Evolutionary conservation across 2,888 invertebrate genomes (phyloP).

Genomic region (Drosophila recens): DNA sequence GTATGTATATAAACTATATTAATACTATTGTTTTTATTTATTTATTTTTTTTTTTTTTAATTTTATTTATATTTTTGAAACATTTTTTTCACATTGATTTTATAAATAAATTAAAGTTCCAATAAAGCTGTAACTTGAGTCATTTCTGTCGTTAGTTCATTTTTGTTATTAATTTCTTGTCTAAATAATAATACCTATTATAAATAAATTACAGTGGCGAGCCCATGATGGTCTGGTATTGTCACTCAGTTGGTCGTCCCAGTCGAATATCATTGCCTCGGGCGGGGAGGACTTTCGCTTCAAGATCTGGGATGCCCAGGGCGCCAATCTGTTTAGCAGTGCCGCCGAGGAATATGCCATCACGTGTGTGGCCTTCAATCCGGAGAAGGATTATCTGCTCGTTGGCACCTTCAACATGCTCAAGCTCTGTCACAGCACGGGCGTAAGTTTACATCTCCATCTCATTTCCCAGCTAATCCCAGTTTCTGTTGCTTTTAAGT

Average conservation of each 20-base stretch:
- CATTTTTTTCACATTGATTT: no score
- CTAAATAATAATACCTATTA: neutral
- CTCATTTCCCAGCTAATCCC: neutral
- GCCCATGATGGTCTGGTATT: conserved; percentile 98
- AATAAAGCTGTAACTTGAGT: no score
- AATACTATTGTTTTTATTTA: no score
- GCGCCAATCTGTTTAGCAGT: conserved; percentile 94
- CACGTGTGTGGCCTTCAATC: conserved; percentile 95
- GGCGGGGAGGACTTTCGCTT: conserved; percentile 96
- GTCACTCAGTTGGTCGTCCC: conserved; percentile 97
- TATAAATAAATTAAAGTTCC: no score
- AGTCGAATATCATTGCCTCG: conserved; percentile 95
- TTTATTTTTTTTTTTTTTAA: no score
- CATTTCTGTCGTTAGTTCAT: no score
- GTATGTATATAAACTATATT: no score
- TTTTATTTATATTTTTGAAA: no score
- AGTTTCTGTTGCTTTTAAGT: conserved; percentile 87
- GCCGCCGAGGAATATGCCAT: conserved; percentile 95
- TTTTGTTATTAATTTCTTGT: no score
- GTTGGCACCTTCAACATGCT: conserved; percentile 97
- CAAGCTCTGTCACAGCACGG: conserved; percentile 96
- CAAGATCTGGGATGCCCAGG: conserved; percentile 96
- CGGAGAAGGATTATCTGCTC: conserved; percentile 95
- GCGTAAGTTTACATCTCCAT: conserved; percentile 87
- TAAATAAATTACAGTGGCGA: conserved; percentile 90